Percentiles rank a stretch among this genome's conserved stretches.
These are phyloP conservation scores for Pangasius djambal DNA, from an alignment of 2,797 vertebrate species.

Conservation along the genomic window DNA sequence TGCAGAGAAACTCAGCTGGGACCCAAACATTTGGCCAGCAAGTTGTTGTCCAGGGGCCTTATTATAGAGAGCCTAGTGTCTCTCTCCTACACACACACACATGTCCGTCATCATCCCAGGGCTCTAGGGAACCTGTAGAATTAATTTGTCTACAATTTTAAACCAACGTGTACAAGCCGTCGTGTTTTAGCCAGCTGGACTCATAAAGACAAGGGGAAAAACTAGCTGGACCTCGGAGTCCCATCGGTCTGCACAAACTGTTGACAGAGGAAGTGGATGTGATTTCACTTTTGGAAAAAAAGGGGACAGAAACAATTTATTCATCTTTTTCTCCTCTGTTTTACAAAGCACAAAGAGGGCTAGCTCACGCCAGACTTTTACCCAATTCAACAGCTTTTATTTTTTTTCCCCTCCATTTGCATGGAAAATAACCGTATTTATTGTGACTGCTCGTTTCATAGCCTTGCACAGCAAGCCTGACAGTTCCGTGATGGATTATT, in stretches of 20 bases:
- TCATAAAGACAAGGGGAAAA: conserved; percentile 31
- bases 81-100: conserved; percentile 6
- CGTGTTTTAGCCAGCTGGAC: conserved; percentile 23
- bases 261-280: conserved; percentile 53
- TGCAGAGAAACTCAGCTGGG: conserved; percentile 29
- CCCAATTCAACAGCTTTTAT: conserved; percentile 4
- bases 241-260: conserved; percentile 41
- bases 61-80: conserved; percentile 30
- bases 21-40: conserved; percentile 20
- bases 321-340: conserved; percentile 28
- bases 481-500: conserved; percentile 19
- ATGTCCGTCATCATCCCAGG: conserved; percentile 9
- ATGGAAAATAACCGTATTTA: conserved; percentile 49
- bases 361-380: conserved; percentile 24
- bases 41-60: conserved; percentile 11
- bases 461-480: conserved; percentile 15
- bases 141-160: conserved; percentile 35
- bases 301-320: conserved; percentile 49
- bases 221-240: conserved; percentile 28
- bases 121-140: conserved; percentile 24
- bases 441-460: conserved; percentile 38
- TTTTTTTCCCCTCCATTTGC: conserved; percentile 24
- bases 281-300: conserved; percentile 44
- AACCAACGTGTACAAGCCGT: conserved; percentile 22
- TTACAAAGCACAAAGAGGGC: conserved; percentile 22